Evolutionary conservation across 2,888 invertebrate genomes (phyloP), one percentile per base, ranked within the genome.

Genomic region (Dolichomitus sp.): DNA sequence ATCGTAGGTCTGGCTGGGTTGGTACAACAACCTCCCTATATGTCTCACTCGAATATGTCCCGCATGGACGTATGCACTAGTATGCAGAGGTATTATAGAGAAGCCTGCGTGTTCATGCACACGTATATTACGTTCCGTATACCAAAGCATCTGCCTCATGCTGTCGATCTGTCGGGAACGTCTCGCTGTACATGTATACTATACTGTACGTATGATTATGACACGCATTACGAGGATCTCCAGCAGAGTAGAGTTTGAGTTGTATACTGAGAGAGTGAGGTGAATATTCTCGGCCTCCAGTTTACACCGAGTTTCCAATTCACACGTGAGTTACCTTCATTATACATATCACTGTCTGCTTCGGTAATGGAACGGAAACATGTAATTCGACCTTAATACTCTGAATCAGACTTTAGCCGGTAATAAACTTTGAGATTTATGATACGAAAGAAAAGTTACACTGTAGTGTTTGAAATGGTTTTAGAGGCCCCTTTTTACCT

Each of bases 131-230:
- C 19, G 50, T 45, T 17, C 23, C 23, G 65, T 74, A 74, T 54
- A 54, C 30, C 57, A 54, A 23, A 40, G 54, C 52, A 57, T 57
- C 74, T 61, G 65, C 40, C 42, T 57, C 17, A 66, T 59, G 45
- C 59, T 76, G 76, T 81, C 72, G 65, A 76, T 76, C 81, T 66
- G 59, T 45, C 50, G 59, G 37, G 63, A 72, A 72, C 59, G 50
- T 66, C 66, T 72, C 33, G 27, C 42, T 66, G 40, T 52, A 40
- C 12, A 23, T 66, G 17, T 59, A 42, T 42, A 54, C 27, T 54
- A 40, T 52, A 19, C 40, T 66, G 54, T 30, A 30, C 48, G 27
- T 66, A 59, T 57, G 70, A 80, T 75, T 65, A 65, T 70, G 19
- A 73, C 68, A 42, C 42, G 40, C 61, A 52, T 74, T 50, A 52